These are phyloP conservation scores for Mercenaria mercenaria DNA, from an alignment of 1,140 invertebrate species.

Conservation along the genomic window DNA sequence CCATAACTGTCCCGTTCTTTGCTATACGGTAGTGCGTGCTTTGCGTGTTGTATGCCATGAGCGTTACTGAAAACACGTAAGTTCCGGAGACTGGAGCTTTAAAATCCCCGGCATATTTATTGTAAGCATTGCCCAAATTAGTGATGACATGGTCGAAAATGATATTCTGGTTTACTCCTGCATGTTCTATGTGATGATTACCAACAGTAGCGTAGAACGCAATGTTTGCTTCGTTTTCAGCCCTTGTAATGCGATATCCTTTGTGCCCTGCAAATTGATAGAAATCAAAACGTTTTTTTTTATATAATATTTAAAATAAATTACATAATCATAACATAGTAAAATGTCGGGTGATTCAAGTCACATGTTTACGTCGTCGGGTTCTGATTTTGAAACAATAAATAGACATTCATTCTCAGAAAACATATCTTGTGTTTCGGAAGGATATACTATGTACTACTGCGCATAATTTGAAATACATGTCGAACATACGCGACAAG, in stretches of 20 bases:
- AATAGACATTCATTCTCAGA: no score
- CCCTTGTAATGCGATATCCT: not conserved
- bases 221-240: not conserved
- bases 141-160: slow-evolving; percentile 32
- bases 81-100: slow-evolving; percentile 8
- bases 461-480: no score
- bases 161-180: not conserved
- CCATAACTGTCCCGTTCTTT: not conserved
- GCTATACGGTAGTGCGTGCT: not conserved
- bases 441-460: no score
- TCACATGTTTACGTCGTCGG: no score
- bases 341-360: no score
- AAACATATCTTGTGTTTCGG: no score
- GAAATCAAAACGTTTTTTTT: no score
- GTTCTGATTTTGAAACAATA: no score
- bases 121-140: slow-evolving; percentile 15
- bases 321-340: no score
- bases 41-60: not conserved
- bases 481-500: no score
- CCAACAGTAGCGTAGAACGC: not conserved
- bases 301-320: no score
- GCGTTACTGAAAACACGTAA: not conserved
- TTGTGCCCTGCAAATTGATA: no score
- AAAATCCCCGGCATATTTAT: not conserved
- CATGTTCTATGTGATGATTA: not conserved